phyloP scores from a whole-genome alignment of 2,797 vertebrate genomes.

The Petrocephalus sullivani region DNA sequence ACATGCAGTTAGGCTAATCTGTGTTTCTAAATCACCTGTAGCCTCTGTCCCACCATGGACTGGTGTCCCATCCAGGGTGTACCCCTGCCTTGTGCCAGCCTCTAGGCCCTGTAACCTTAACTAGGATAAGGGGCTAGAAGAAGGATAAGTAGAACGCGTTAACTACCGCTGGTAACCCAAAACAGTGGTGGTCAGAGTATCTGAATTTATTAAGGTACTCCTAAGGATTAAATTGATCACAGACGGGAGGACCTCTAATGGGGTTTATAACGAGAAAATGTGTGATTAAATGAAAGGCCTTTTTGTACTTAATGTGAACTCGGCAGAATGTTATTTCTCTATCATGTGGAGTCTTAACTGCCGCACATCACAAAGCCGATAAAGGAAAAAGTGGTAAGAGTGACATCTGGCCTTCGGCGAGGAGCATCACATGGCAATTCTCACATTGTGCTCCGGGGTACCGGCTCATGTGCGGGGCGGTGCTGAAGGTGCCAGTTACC shows the following conservation, averaged over 20 bases:
- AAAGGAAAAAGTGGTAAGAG: background rate
- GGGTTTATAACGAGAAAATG: background rate
- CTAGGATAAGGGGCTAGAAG: background rate
- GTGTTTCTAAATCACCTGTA: background rate
- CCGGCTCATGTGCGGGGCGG: slow-evolving; percentile 36
- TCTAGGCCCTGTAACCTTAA: background rate
- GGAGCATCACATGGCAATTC: slow-evolving; percentile 49
- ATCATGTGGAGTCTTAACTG: background rate
- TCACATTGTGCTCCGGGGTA: slow-evolving; percentile 49
- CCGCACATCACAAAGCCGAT: background rate
- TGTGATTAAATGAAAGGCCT: background rate
- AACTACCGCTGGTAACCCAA: background rate
- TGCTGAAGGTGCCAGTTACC: slow-evolving; percentile 23
- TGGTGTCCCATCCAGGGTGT: background rate
- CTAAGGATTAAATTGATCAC: background rate
- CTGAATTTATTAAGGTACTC: background rate
- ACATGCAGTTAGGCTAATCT: background rate
- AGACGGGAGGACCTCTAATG: background rate
- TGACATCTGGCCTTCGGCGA: background rate
- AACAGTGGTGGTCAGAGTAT: background rate
- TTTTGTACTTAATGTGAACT: background rate
- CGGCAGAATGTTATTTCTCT: background rate
- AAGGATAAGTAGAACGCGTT: background rate
- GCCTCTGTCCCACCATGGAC: background rate
- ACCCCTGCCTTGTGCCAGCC: background rate